These are phyloP conservation scores for Psophia crepitans DNA, from an alignment of 2,113 vertebrate species.

Conservation along the genomic window DNA sequence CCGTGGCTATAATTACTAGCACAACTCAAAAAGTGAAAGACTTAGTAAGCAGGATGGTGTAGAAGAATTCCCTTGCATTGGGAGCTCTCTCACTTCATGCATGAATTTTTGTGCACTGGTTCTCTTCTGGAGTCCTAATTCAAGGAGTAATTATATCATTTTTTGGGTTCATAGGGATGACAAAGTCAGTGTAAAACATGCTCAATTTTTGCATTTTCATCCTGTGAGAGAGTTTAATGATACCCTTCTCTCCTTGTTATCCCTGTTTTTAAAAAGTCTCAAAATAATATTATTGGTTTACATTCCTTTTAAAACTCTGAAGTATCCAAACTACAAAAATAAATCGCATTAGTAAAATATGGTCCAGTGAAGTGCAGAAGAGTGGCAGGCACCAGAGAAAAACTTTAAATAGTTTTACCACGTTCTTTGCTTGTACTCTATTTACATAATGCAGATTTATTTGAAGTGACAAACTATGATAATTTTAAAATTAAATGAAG, in stretches of 20 bases:
- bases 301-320: neutral
- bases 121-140: neutral
- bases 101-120: neutral
- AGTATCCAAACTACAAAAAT: neutral
- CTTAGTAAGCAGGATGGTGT: neutral
- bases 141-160: neutral
- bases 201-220: neutral
- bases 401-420: neutral
- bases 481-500: neutral
- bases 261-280: neutral
- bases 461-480: neutral
- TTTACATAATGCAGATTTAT: neutral
- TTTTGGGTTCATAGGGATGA: neutral
- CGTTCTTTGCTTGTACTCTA: neutral
- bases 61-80: neutral
- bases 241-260: neutral
- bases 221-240: neutral
- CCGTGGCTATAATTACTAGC: neutral
- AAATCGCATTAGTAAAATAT: neutral
- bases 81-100: neutral
- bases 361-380: neutral
- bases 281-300: neutral
- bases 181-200: neutral
- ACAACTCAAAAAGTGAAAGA: neutral
- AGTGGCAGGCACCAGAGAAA: neutral